These are phyloP conservation scores for Polyodon spathula DNA, from an alignment of 2,113 vertebrate genomes.

Conservation along the genomic window DNA sequence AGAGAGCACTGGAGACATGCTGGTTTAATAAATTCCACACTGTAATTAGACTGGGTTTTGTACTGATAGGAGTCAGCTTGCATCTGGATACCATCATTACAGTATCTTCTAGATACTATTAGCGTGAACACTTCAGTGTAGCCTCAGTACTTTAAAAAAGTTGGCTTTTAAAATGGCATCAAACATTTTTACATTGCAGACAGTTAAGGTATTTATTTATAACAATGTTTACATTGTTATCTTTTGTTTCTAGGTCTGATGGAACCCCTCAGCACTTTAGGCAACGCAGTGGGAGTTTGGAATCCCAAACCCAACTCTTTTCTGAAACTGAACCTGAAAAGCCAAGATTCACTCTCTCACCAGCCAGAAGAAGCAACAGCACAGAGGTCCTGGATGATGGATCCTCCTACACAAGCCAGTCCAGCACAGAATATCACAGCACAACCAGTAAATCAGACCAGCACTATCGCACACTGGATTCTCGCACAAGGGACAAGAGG, in stretches of 20 bases:
- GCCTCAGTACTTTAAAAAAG: no score
- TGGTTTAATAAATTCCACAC: no score
- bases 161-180: no score
- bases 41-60: no score
- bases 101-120: no score
- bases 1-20: no score
- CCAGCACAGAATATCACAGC: conserved; percentile 76
- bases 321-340: conserved; percentile 49
- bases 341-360: conserved; percentile 50
- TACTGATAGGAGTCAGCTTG: no score
- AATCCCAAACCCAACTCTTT: conserved; percentile 75
- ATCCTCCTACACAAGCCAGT: conserved; percentile 94
- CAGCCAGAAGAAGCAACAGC: conserved; percentile 82
- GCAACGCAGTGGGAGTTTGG: conserved; percentile 85
- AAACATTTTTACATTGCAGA: background rate
- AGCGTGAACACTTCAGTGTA: no score
- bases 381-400: conserved; percentile 87
- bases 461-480: conserved; percentile 59
- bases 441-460: conserved; percentile 44
- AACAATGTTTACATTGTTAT: accelerated
- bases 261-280: conserved; percentile 64
- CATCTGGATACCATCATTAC: no score
- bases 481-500: conserved; percentile 62
- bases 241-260: conserved; percentile 57
- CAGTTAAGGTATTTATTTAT: background rate